Percentiles rank a stretch among this genome's conserved stretches.
These are phyloP conservation scores for Agrochola lychnidis DNA, from an alignment of 2,888 invertebrate species.

Conservation along the genomic window DNA sequence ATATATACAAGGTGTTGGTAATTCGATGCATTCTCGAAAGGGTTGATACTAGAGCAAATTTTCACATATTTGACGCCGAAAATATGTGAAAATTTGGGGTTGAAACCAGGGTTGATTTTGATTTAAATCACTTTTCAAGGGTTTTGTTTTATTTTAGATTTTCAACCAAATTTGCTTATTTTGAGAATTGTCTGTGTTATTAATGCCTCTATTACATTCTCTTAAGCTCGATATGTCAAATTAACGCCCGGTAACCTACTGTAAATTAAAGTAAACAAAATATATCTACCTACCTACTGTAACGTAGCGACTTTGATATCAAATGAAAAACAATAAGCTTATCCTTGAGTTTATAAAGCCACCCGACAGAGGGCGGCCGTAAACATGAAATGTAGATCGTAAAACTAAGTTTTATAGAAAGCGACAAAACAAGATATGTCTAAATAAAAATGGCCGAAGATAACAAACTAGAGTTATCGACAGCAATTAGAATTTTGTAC, in stretches of 20 bases:
- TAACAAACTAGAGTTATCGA: neutral
- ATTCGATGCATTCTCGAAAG: neutral
- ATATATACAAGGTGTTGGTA: neutral
- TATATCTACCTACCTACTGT: neutral
- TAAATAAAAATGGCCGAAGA: slow-evolving; percentile 4
- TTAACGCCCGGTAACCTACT: neutral
- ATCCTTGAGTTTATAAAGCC: slow-evolving; percentile 17
- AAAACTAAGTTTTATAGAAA: slow-evolving; percentile 24
- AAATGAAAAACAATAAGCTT: slow-evolving; percentile 36
- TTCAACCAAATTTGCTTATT: neutral
- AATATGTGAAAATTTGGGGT: neutral
- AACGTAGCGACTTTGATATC: neutral
- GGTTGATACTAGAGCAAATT: neutral
- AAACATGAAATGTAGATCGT: slow-evolving; percentile 39
- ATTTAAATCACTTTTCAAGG: neutral
- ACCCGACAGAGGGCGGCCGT: slow-evolving; percentile 17
- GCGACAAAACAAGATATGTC: neutral
- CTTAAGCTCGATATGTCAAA: neutral
- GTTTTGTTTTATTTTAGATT: neutral
- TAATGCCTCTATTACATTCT: neutral
- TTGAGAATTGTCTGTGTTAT: neutral
- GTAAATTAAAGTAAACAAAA: neutral
- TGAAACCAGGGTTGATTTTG: too few species aligned
- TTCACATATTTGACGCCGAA: neutral
- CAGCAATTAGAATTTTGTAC: neutral